phyloP scores from a whole-genome alignment of 2,888 invertebrate species.

The Acutogordius australiensis region DNA sequence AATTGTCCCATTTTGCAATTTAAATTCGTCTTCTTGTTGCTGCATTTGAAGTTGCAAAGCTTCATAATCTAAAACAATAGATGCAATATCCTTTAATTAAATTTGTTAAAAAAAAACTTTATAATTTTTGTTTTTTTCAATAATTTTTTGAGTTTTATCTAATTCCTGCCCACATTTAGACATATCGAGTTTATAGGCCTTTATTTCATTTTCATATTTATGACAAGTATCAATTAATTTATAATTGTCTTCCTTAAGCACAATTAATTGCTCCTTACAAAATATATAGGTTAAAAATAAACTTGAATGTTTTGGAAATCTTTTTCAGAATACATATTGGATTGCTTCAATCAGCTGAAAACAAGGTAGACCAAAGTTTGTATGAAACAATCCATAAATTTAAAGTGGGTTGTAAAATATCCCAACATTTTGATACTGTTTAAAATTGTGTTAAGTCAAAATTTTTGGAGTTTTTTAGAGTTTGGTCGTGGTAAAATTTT shows the following conservation, averaged over 20 bases:
- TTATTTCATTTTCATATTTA: constrained; percentile 7
- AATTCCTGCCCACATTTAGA: background rate
- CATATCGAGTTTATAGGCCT: background rate
- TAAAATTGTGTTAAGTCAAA: too few relatives aligned
- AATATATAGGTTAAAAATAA: background rate
- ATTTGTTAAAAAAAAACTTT: background rate
- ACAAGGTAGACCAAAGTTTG: too few relatives aligned
- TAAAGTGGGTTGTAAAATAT: too few relatives aligned
- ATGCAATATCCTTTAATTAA: constrained; percentile 3
- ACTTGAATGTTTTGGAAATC: constrained; percentile 5
- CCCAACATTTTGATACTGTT: too few relatives aligned
- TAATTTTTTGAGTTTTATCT: background rate
- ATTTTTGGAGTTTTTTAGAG: too few relatives aligned
- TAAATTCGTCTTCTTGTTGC: constrained; percentile 2
- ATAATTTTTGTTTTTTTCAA: background rate
- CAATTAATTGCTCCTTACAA: background rate
- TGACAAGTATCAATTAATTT: background rate
- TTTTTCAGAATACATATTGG: constrained; percentile 3
- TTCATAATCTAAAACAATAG: background rate
- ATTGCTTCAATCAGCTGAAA: too few relatives aligned
- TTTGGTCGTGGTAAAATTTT: too few relatives aligned
- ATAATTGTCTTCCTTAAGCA: constrained; percentile 3
- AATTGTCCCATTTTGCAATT: constrained; percentile 9
- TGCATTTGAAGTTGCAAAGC: constrained; percentile 2
- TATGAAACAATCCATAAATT: too few relatives aligned